Evolutionary conservation across 2,113 vertebrate species (phyloP).

Genomic region (Pitta sordida): DNA sequence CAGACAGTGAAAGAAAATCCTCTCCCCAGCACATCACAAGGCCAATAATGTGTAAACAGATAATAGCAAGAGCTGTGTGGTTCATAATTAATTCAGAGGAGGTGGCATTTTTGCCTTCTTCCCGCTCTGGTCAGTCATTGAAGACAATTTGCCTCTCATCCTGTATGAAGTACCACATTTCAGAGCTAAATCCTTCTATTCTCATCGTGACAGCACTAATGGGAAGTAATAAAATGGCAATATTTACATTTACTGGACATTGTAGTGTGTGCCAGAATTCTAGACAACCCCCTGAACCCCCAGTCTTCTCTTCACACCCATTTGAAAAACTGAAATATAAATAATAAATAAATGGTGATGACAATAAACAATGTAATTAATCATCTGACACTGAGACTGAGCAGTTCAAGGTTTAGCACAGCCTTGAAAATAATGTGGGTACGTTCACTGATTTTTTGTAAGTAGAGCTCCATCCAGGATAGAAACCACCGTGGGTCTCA

Average conservation of each 20-base stretch:
- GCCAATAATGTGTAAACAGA: constrained; percentile 55
- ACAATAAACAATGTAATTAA: background rate
- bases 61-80: constrained; percentile 31
- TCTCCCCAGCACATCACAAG: constrained; percentile 41
- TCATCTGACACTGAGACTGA: rapidly evolving
- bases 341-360: background rate
- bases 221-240: background rate
- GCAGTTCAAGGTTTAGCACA: background rate
- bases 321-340: background rate
- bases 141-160: background rate
- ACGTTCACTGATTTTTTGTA: background rate
- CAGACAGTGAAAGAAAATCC: constrained; percentile 58
- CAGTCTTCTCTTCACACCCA: background rate
- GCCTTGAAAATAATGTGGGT: background rate
- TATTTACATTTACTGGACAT: background rate
- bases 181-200: background rate
- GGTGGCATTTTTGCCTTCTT: constrained; percentile 32
- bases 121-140: background rate
- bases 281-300: background rate
- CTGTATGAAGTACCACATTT: background rate
- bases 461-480: background rate
- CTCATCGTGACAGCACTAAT: background rate
- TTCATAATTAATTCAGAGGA: constrained; percentile 60
- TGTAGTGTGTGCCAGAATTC: background rate
- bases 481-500: background rate